Evolutionary conservation across 1,140 invertebrate species (phyloP).

Genomic region (Drosophila nigromelanica): DNA sequence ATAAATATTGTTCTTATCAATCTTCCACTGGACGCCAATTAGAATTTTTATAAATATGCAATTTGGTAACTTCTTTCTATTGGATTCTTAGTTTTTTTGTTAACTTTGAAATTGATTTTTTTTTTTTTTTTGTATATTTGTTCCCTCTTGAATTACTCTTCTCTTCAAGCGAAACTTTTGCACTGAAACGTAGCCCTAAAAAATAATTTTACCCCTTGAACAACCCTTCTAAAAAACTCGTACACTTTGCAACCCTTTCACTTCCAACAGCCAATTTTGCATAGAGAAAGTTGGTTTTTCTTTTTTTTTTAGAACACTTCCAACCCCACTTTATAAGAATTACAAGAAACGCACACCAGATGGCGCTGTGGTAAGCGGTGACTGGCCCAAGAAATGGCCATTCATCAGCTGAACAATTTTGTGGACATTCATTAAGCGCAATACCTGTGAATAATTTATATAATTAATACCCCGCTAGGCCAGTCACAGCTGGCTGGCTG

Average conservation of each 20-base stretch:
- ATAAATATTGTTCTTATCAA: not conserved
- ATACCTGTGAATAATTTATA: slow-evolving; percentile 75
- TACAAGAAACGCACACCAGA: slow-evolving; percentile 29
- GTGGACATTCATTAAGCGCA: slow-evolving; percentile 50
- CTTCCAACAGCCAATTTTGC: slow-evolving; percentile 59
- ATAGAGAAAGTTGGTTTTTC: slow-evolving; percentile 23
- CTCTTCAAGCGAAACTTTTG: not conserved
- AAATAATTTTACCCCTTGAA: slow-evolving; percentile 33
- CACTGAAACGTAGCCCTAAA: slow-evolving; percentile 37
- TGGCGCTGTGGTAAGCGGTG: slow-evolving; percentile 56
- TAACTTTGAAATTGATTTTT: not conserved
- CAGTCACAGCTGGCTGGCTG: slow-evolving; percentile 57
- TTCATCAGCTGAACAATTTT: slow-evolving; percentile 32
- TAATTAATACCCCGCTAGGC: slow-evolving; percentile 76
- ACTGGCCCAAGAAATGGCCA: not conserved
- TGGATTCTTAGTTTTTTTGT: not conserved
- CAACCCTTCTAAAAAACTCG: slow-evolving; percentile 53
- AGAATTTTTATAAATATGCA: too few species aligned
- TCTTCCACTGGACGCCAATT: not conserved
- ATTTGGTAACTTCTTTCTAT: too few species aligned
- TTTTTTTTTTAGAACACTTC: slow-evolving; percentile 70
- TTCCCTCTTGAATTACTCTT: not conserved
- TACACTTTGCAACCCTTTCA: slow-evolving; percentile 63
- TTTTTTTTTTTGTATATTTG: slow-evolving; percentile 1
- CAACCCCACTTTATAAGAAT: slow-evolving; percentile 34